Percentiles rank a stretch among this genome's conserved stretches.
phyloP scores from a whole-genome alignment of 2,113 vertebrate genomes.

The Hyaena hyaena region DNA sequence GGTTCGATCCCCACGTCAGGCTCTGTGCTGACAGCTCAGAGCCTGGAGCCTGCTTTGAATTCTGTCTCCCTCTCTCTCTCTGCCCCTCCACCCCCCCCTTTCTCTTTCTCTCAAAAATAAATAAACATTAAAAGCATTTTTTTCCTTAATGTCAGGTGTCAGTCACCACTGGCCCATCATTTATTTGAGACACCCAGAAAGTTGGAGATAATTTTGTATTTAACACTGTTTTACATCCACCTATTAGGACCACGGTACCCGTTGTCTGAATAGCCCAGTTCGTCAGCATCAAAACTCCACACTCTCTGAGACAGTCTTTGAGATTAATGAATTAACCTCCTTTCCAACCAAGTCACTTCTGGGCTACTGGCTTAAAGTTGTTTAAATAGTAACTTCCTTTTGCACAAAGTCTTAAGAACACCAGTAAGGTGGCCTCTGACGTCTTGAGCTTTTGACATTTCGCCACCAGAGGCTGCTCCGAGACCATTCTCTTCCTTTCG shows the following conservation, averaged over 20 bases:
- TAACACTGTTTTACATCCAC: neutral
- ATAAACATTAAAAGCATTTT: too few species aligned
- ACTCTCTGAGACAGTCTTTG: neutral
- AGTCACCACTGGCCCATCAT: neutral
- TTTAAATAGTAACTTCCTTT: neutral
- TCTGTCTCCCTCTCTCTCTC: too few species aligned
- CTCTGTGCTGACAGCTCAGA: too few species aligned
- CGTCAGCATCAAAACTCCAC: neutral
- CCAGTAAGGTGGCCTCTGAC: slow-evolving; percentile 17
- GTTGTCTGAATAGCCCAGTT: neutral
- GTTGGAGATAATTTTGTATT: slow-evolving; percentile 7
- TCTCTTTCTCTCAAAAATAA: too few species aligned
- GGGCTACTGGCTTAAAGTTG: neutral
- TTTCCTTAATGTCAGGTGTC: neutral
- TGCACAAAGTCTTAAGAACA: neutral
- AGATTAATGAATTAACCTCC: neutral
- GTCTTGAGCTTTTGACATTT: slow-evolving; percentile 75
- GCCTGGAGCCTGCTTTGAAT: too few species aligned
- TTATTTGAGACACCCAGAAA: neutral
- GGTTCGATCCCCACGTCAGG: too few species aligned
- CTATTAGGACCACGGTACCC: rapidly evolving
- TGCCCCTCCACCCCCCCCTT: too few species aligned
- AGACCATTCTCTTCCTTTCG: slow-evolving; percentile 16
- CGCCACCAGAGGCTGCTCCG: slow-evolving; percentile 80
- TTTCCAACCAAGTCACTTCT: neutral